Evolutionary conservation across 2,888 invertebrate species (phyloP).

Genomic region (Himalopsyche kuldschensis): DNA sequence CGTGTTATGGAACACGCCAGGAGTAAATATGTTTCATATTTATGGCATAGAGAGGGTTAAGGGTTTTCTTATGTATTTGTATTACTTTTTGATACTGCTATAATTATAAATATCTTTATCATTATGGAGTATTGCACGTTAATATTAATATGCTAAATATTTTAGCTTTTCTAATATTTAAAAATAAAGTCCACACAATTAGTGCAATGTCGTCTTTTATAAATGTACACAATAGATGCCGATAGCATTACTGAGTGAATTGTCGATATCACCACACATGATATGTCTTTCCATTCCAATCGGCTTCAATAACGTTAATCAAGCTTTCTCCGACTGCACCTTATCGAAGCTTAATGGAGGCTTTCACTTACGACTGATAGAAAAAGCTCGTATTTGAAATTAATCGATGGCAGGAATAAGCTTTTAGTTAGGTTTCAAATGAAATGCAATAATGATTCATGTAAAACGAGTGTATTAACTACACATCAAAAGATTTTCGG

Average conservation of each 20-base stretch:
- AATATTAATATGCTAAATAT: too few relatives aligned
- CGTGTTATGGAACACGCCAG: too few relatives aligned
- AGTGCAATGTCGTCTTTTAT: too few relatives aligned
- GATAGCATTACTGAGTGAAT: neutral
- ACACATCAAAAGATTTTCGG: neutral
- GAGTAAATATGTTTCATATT: too few relatives aligned
- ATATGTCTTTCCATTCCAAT: neutral
- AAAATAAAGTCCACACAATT: too few relatives aligned
- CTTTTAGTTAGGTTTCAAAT: neutral
- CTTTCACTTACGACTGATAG: neutral
- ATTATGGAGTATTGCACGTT: too few relatives aligned
- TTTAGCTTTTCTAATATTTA: too few relatives aligned
- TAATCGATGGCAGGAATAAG: neutral
- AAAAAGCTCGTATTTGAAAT: neutral
- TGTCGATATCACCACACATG: neutral
- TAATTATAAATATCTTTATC: too few relatives aligned
- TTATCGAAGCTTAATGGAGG: neutral
- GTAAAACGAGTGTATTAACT: neutral
- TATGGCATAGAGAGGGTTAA: too few relatives aligned
- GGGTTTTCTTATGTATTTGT: too few relatives aligned
- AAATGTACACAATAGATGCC: too few relatives aligned
- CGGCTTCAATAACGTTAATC: neutral
- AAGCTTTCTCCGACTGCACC: neutral
- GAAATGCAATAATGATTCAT: neutral
- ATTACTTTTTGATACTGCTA: too few relatives aligned